phyloP scores from a whole-genome alignment of 2,888 invertebrate species.

The Ennomos fuscantarius region DNA sequence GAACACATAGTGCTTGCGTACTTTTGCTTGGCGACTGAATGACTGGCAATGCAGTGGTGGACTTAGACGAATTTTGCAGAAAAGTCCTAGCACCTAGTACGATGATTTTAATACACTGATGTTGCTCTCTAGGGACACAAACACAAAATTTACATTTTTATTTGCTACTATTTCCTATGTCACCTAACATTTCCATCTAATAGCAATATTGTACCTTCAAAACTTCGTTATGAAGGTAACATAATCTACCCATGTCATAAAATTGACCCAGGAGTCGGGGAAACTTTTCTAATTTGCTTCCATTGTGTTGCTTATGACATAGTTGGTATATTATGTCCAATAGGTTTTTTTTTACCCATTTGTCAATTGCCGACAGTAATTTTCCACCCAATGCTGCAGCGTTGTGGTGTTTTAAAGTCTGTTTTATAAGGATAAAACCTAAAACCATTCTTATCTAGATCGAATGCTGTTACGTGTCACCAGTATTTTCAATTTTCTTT shows the following conservation, averaged over 20 bases:
- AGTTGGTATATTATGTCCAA: slow-evolving; percentile 1
- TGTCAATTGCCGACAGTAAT: too few relatives aligned
- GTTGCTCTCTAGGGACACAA: neutral
- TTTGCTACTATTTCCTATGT: slow-evolving; percentile 26
- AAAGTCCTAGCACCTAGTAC: neutral
- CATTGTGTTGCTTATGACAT: slow-evolving; percentile 13
- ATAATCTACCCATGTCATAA: slow-evolving; percentile 27
- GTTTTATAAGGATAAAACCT: too few relatives aligned
- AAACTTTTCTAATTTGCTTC: slow-evolving; percentile 23
- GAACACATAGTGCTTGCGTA: too few relatives aligned
- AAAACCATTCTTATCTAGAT: too few relatives aligned
- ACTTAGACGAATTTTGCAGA: too few relatives aligned
- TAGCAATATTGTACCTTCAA: slow-evolving; percentile 23
- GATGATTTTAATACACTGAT: neutral
- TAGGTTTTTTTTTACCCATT: too few relatives aligned
- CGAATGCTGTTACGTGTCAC: too few relatives aligned
- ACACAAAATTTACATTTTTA: slow-evolving; percentile 24
- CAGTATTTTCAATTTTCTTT: neutral
- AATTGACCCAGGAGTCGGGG: slow-evolving; percentile 8
- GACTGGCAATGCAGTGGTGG: too few relatives aligned
- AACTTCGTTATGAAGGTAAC: slow-evolving; percentile 28
- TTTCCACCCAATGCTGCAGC: too few relatives aligned
- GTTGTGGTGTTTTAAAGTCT: too few relatives aligned
- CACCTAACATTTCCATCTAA: slow-evolving; percentile 25
- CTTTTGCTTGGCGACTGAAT: too few relatives aligned